phyloP scores from a whole-genome alignment of 2,797 vertebrate genomes.

The Cottoperca gobio region DNA sequence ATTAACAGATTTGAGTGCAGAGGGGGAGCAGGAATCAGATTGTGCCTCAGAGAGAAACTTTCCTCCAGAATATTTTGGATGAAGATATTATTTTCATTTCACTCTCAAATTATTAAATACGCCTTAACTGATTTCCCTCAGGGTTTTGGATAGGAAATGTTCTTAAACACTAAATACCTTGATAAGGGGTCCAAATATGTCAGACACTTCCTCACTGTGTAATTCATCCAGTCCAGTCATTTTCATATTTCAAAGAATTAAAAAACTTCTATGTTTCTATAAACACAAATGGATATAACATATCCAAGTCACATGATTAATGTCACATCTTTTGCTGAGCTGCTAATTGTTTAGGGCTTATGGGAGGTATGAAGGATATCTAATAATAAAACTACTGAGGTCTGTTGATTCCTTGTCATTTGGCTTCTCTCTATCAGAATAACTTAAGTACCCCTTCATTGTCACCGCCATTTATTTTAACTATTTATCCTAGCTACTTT shows the following conservation, averaged over 20 bases:
- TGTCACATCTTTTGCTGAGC: neutral
- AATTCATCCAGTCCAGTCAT: conserved; percentile 21
- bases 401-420: neutral
- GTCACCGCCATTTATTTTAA: neutral
- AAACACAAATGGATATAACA: neutral
- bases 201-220: conserved; percentile 27
- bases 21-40: conserved; percentile 38
- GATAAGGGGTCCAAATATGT: conserved; percentile 48
- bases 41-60: conserved; percentile 47
- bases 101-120: conserved; percentile 60
- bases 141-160: conserved; percentile 58
- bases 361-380: neutral
- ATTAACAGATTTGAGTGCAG: conserved; percentile 80
- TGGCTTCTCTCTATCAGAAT: neutral
- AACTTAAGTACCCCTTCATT: neutral
- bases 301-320: conserved; percentile 10
- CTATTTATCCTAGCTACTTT: neutral
- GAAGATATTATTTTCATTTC: conserved; percentile 55
- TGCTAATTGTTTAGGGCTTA: conserved; percentile 14
- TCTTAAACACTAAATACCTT: conserved; percentile 54
- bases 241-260: neutral
- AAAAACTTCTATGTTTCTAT: neutral
- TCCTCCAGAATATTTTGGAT: conserved; percentile 40
- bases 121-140: conserved; percentile 53
- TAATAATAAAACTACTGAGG: conserved; percentile 5